A percentile compares a stretch with the other conserved stretches of the same genome.
These are phyloP conservation scores for Falco berigora DNA, from an alignment of 2,797 vertebrate species.

Conservation along the genomic window DNA sequence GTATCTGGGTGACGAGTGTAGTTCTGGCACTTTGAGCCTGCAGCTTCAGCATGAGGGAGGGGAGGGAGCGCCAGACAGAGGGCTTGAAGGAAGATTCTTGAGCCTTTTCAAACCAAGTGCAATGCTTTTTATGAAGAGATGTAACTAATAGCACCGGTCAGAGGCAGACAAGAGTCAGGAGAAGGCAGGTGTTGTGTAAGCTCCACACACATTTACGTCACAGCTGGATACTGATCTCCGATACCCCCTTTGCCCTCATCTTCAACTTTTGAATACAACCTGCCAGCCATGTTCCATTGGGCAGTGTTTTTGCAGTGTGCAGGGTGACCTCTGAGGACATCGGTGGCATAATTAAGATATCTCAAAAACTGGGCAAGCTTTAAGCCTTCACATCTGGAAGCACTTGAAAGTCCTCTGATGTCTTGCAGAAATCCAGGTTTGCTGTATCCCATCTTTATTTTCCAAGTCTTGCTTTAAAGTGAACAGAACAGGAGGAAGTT, in stretches of 20 bases:
- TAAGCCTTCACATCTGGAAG: background rate
- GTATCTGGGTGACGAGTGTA: background rate
- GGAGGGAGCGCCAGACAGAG: background rate
- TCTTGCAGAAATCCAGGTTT: background rate
- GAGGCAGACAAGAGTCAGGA: background rate
- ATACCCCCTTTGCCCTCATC: background rate
- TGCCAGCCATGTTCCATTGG: background rate
- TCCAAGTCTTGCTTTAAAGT: background rate
- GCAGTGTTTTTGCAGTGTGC: background rate
- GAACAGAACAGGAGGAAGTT: background rate
- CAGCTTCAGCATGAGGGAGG: background rate
- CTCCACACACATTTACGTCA: background rate
- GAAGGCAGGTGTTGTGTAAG: background rate
- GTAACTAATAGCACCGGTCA: accelerated
- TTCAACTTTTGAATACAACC: background rate
- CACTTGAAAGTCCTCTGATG: background rate
- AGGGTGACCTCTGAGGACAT: background rate
- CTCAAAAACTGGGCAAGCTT: background rate
- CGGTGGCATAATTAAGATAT: background rate
- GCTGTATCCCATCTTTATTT: background rate
- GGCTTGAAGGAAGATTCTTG: background rate
- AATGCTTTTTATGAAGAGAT: background rate
- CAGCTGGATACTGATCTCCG: background rate
- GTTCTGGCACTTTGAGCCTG: background rate
- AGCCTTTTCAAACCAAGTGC: background rate